Conservation (phyloP, 2,888 invertebrate genomes). For the Hydraecia micacea region DNA sequence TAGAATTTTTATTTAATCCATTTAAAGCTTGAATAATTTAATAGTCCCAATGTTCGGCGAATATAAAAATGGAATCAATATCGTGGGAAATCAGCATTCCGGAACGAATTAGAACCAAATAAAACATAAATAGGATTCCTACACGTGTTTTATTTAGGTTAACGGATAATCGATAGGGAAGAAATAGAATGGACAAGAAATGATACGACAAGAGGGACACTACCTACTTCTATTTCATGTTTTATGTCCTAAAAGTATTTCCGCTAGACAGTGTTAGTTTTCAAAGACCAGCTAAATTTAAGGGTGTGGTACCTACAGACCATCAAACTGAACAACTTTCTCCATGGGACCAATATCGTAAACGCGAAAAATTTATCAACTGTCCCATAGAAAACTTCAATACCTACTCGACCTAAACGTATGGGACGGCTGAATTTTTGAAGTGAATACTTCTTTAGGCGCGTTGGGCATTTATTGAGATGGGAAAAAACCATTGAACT, state of each 20-base stretch:
- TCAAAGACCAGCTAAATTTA: too few relatives aligned
- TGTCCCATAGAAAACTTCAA: too few relatives aligned
- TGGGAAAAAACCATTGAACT: too few relatives aligned
- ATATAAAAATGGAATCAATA: conserved; percentile 45
- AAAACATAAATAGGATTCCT: conserved; percentile 39
- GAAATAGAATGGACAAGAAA: background rate
- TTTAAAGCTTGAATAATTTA: conserved; percentile 58
- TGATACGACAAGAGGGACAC: background rate
- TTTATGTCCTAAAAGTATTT: background rate
- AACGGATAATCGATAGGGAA: conserved; percentile 21
- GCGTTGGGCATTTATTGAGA: too few relatives aligned
- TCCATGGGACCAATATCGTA: too few relatives aligned
- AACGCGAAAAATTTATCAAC: too few relatives aligned
- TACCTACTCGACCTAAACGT: too few relatives aligned
- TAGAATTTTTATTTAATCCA: conserved; percentile 51
- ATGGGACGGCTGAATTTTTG: too few relatives aligned
- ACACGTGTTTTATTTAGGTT: conserved; percentile 31
- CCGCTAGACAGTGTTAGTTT: too few relatives aligned
- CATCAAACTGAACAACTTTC: too few relatives aligned
- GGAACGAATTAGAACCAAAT: conserved; percentile 40
- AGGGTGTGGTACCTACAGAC: too few relatives aligned
- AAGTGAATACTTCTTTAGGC: too few relatives aligned
- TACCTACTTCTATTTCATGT: background rate
- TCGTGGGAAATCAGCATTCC: conserved; percentile 63
- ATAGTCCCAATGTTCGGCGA: conserved; percentile 42